Evolutionary conservation across 2,888 invertebrate genomes (phyloP).

Genomic region (Ochropleura plecta): DNA sequence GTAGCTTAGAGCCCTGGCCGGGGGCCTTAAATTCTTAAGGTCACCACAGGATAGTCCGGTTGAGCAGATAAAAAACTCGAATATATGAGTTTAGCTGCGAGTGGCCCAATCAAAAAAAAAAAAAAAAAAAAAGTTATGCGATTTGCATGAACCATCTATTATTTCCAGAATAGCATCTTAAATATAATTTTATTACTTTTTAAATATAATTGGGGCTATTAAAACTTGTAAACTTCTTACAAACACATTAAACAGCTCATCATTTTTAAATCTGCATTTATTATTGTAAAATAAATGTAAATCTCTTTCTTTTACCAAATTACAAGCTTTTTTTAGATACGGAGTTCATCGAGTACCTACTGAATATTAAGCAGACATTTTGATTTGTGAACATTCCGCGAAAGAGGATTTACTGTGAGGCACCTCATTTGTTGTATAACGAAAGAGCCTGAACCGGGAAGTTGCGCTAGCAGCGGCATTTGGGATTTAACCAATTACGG

Average conservation of each 20-base stretch:
- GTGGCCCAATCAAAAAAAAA: too few species aligned
- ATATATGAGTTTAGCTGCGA: too few species aligned
- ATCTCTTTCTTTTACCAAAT: constrained; percentile 2
- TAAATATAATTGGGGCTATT: constrained; percentile 31
- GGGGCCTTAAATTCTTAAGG: too few species aligned
- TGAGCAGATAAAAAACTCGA: too few species aligned
- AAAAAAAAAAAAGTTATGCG: too few species aligned
- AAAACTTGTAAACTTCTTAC: constrained; percentile 17
- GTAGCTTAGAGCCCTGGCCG: too few species aligned
- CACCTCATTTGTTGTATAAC: constrained; percentile 32
- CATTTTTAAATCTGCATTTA: constrained; percentile 13
- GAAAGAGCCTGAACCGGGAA: not conserved
- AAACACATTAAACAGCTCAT: constrained; percentile 12
- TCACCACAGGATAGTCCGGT: too few species aligned
- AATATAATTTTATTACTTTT: constrained; percentile 31
- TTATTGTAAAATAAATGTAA: not conserved
- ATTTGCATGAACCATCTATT: constrained; percentile 39
- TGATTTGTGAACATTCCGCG: constrained; percentile 41
- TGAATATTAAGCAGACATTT: constrained; percentile 34
- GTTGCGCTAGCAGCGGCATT: not conserved
- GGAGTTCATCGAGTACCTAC: constrained; percentile 8
- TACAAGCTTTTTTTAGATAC: not conserved
- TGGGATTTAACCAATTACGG: constrained; percentile 9
- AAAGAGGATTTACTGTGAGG: constrained; percentile 33
- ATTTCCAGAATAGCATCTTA: constrained; percentile 18